Base-by-base conservation (phyloP, 2,113 vertebrate species). In the Amblyornis subalaris region DNA sequence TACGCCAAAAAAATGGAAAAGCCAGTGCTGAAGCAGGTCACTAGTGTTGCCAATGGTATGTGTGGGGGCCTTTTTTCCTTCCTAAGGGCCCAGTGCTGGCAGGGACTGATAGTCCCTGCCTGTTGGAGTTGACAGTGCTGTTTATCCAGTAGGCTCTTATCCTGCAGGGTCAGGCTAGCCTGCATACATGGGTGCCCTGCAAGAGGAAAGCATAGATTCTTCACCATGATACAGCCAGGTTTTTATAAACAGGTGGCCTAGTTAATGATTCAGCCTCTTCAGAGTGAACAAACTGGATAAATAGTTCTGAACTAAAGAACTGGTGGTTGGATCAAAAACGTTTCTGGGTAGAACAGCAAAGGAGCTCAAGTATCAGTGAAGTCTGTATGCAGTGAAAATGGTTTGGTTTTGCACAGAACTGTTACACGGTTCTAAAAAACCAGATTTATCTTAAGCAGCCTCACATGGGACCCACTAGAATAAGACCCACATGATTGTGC, bases 1-100 rank as follows among this genome's bases (percentile, higher is more conserved):
- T 99, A 99, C 8, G 99, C 99, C 95, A 99, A 99, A 97, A 99
- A 98, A 98, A 99, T 99, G 99, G 99, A 99, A 96, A 99, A 98
- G 95, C 98, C 98, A 53, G 78, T 98, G 97, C 97, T 99, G 90
- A 99, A 98, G 96, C 98, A 98, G 75, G 97, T 98, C 47, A 87
- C 98, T 80, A 90, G 96, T 31, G 89, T 96, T 71, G 29, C 95
- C 96, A 93, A 97, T 85, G 94, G 96, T 98, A 98, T 93, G 98
- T 98, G 66, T 91, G 95, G 84, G 86, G 76, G 94, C 86, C 88
- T 96, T 92, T 80, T 66, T 88, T 93, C 86, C 77, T 96, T 96
- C 66, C 77, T 93, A 88, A 88, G 92, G 92, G 88, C 95, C 90
- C 82, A 58, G 74, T 72, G 73, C 77, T 93, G 57, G 31, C 35